phyloP scores from a whole-genome alignment of 2,888 invertebrate genomes.

The Cheilosia grossa region DNA sequence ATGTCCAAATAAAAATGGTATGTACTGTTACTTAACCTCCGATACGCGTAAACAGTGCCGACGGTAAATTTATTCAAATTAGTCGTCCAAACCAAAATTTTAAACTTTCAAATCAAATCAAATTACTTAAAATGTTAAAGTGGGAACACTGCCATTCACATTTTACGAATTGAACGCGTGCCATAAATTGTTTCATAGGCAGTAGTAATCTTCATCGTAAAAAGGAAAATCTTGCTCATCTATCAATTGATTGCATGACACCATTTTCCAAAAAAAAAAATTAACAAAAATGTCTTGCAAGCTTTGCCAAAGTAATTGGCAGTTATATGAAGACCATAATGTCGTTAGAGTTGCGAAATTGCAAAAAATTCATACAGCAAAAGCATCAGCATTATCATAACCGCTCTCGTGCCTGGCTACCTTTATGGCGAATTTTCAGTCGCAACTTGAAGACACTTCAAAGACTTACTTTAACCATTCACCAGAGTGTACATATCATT shows the following conservation, averaged over 20 bases:
- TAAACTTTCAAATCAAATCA: background rate
- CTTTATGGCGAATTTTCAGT: slow-evolving; percentile 28
- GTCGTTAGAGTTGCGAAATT: slow-evolving; percentile 34
- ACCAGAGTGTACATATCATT: slow-evolving; percentile 10
- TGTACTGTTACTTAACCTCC: no score
- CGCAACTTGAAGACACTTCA: slow-evolving; percentile 10
- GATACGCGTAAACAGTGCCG: no score
- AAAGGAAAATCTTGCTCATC: slow-evolving; percentile 6
- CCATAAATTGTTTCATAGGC: background rate
- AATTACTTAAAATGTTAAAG: background rate
- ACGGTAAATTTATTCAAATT: background rate
- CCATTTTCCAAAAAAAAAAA: slow-evolving; percentile 16
- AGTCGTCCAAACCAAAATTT: background rate
- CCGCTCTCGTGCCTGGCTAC: slow-evolving; percentile 2
- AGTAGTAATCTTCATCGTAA: background rate
- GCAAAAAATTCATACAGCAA: slow-evolving; percentile 1
- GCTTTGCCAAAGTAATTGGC: slow-evolving; percentile 51
- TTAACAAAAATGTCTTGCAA: background rate
- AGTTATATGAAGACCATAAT: slow-evolving; percentile 51
- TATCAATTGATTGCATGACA: slow-evolving; percentile 26
- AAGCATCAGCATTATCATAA: background rate
- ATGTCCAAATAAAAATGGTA: no score
- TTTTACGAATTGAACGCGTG: background rate
- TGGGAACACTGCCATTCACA: background rate
- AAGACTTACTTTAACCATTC: background rate